Conservation (phyloP, 2,888 invertebrate genomes). For the Ophion ellenae region DNA sequence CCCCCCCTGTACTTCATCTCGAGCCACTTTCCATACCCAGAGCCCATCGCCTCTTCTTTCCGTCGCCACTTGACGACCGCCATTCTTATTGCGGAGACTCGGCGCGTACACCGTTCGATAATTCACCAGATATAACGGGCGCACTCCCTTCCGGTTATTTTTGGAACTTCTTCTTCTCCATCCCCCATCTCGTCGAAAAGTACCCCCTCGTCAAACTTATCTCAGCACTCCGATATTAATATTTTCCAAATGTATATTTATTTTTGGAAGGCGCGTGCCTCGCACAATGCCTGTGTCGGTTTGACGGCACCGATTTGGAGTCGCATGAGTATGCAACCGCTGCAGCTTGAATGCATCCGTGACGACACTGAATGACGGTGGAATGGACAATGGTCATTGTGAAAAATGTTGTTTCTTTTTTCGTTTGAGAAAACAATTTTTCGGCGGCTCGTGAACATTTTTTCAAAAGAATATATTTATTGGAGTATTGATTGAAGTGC, state of each 20-base stretch:
- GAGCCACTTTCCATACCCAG: conserved; percentile 37
- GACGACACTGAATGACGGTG: too few relatives aligned
- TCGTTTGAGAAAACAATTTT: too few relatives aligned
- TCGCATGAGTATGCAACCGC: too few relatives aligned
- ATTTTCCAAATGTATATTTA: background rate
- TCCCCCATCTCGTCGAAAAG: background rate
- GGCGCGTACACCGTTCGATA: conserved; percentile 54
- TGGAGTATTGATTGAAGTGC: too few relatives aligned
- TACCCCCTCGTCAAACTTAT: background rate
- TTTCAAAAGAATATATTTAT: too few relatives aligned
- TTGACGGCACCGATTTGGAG: too few relatives aligned
- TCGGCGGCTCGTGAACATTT: too few relatives aligned
- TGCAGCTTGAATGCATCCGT: too few relatives aligned
- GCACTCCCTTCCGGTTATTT: conserved; percentile 2
- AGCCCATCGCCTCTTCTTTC: conserved; percentile 59
- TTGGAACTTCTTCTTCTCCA: background rate
- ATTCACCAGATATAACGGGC: conserved; percentile 42
- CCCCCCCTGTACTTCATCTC: conserved; percentile 10
- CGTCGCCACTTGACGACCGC: conserved; percentile 62
- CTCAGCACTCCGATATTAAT: background rate
- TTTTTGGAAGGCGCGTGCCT: background rate
- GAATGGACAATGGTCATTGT: too few relatives aligned
- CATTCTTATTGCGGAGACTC: conserved; percentile 64
- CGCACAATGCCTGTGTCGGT: background rate
- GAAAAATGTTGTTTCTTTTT: too few relatives aligned